These are phyloP conservation scores for Myopa testacea DNA, from an alignment of 2,888 invertebrate genomes.

Conservation along the genomic window DNA sequence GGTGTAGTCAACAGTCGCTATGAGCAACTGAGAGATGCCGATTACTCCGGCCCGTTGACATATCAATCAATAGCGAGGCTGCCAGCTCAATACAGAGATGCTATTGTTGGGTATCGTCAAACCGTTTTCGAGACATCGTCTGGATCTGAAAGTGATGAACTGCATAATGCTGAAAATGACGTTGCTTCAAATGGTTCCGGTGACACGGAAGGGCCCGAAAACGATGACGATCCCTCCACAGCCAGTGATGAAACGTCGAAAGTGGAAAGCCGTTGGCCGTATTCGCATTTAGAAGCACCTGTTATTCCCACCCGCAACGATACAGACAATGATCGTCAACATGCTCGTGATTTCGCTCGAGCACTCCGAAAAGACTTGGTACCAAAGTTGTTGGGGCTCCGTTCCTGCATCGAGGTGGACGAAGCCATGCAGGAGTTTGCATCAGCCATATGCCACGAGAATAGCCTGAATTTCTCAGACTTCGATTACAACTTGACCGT, in stretches of 20 bases:
- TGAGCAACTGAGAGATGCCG: conserved; percentile 77
- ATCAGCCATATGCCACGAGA: conserved; percentile 88
- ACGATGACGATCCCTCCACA: conserved; percentile 71
- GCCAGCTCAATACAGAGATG: conserved; percentile 84
- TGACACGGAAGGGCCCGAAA: conserved; percentile 80
- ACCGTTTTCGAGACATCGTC: conserved; percentile 74
- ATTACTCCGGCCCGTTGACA: conserved; percentile 86
- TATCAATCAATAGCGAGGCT: conserved; percentile 86
- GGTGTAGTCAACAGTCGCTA: conserved; percentile 76
- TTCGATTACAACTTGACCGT: conserved; percentile 74
- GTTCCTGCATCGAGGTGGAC: conserved; percentile 89
- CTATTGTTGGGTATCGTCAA: conserved; percentile 76
- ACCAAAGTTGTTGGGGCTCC: conserved; percentile 79
- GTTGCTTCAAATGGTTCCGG: conserved; percentile 83
- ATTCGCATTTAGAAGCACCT: conserved; percentile 67
- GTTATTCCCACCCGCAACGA: conserved; percentile 70
- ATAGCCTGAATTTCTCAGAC: conserved; percentile 68
- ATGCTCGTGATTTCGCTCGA: conserved; percentile 85
- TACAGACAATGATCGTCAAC: conserved; percentile 87
- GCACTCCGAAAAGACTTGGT: conserved; percentile 80
- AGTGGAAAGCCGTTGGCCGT: conserved; percentile 68
- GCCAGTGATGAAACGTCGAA: conserved; percentile 68
- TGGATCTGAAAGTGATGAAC: conserved; percentile 75
- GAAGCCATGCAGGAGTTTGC: conserved; percentile 93
- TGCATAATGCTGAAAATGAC: conserved; percentile 75